phyloP scores from a whole-genome alignment of 2,888 invertebrate genomes.

The Parnassius apollo region DNA sequence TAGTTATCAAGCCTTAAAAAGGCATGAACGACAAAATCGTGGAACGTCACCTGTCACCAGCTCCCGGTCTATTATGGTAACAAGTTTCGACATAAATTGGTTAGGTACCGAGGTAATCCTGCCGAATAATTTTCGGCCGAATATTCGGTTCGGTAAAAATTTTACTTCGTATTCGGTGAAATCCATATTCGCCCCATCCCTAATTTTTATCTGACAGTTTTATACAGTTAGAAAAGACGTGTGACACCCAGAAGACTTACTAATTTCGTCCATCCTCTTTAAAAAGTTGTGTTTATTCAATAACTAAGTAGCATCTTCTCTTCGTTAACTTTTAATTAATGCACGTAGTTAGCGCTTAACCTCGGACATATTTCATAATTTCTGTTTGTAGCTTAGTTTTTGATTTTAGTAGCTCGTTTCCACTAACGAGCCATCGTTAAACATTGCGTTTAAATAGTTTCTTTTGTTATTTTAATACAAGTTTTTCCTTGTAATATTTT shows the following conservation, averaged over 20 bases:
- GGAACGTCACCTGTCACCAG: too few relatives aligned
- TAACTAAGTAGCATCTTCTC: conserved; percentile 43
- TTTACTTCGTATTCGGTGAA: too few relatives aligned
- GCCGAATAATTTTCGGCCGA: too few relatives aligned
- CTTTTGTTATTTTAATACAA: conserved; percentile 8
- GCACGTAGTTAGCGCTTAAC: conserved; percentile 25
- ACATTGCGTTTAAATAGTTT: conserved; percentile 14
- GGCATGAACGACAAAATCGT: too few relatives aligned
- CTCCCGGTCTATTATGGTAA: too few relatives aligned
- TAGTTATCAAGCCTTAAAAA: too few relatives aligned
- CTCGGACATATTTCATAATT: conserved; percentile 6
- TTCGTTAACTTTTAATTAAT: conserved; percentile 57
- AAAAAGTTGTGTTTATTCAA: conserved; percentile 57
- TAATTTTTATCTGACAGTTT: conserved; percentile 8
- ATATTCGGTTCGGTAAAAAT: too few relatives aligned
- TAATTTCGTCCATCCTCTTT: conserved; percentile 37
- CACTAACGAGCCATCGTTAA: conserved; percentile 16
- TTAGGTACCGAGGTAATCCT: too few relatives aligned
- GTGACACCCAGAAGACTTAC: conserved; percentile 12
- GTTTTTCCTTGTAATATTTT: background rate
- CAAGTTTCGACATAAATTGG: too few relatives aligned
- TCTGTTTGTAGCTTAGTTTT: conserved; percentile 13
- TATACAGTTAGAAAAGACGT: conserved; percentile 7
- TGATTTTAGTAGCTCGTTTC: conserved; percentile 16
- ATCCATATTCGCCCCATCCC: too few relatives aligned